Percentiles rank a stretch among this genome's conserved stretches.
Evolutionary conservation across 2,797 vertebrate species (phyloP).

Genomic region (Schizopygopsis pylzovi): DNA sequence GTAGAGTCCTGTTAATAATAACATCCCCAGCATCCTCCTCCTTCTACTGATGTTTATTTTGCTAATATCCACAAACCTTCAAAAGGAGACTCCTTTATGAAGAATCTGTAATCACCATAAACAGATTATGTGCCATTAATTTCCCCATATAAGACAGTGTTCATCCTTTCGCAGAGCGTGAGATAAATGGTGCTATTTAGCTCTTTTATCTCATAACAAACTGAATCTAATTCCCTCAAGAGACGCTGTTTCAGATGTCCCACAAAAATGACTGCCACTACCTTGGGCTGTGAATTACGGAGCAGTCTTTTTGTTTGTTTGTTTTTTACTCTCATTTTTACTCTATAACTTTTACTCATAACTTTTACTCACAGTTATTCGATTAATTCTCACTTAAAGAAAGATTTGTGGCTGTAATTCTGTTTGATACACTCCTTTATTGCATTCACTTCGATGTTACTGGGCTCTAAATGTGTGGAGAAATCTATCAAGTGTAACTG

Average conservation of each 20-base stretch:
- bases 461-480: slow-evolving; percentile 26
- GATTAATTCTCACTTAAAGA: slow-evolving; percentile 56
- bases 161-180: background rate
- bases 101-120: slow-evolving; percentile 51
- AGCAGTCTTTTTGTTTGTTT: slow-evolving; percentile 45
- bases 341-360: background rate
- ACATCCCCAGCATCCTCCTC: slow-evolving; percentile 26
- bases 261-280: slow-evolving; percentile 8
- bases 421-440: slow-evolving; percentile 52
- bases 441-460: slow-evolving; percentile 42
- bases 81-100: slow-evolving; percentile 20
- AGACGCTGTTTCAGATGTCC: slow-evolving; percentile 15
- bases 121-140: slow-evolving; percentile 52
- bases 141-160: slow-evolving; percentile 19
- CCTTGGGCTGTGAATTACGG: slow-evolving; percentile 30
- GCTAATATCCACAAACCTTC: slow-evolving; percentile 15
- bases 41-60: background rate
- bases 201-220: slow-evolving; percentile 54
- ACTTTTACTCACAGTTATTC: slow-evolving; percentile 27
- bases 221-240: slow-evolving; percentile 49
- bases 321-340: slow-evolving; percentile 26
- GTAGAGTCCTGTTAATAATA: slow-evolving; percentile 68
- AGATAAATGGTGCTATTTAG: slow-evolving; percentile 45
- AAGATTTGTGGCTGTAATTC: slow-evolving; percentile 59
- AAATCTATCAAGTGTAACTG: slow-evolving; percentile 49